phyloP scores from a whole-genome alignment of 2,888 invertebrate species.

The Sarcophaga caerulescens region DNA sequence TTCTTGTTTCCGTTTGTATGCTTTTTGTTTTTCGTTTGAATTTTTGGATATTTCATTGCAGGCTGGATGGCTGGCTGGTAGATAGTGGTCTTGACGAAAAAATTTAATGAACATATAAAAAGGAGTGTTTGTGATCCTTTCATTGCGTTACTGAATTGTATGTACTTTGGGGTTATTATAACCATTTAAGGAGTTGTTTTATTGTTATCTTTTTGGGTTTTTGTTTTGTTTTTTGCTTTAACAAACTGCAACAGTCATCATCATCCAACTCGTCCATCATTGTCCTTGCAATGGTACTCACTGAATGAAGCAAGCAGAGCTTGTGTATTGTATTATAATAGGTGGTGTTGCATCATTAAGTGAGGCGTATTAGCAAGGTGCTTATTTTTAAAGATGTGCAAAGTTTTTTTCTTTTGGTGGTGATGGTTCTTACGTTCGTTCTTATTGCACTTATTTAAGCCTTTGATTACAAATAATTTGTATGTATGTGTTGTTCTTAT shows the following conservation, averaged over 20 bases:
- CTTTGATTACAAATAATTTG: slow-evolving; percentile 63
- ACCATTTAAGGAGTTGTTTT: slow-evolving; percentile 63
- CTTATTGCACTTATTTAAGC: slow-evolving; percentile 9
- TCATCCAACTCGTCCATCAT: not conserved
- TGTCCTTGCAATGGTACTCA: slow-evolving; percentile 42
- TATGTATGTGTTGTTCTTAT: slow-evolving; percentile 12
- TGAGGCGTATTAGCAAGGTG: slow-evolving; percentile 68
- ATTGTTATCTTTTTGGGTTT: slow-evolving; percentile 46
- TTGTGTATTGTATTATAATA: not conserved
- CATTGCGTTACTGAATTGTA: slow-evolving; percentile 10
- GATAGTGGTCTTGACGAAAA: not conserved
- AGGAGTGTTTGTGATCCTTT: slow-evolving; percentile 40
- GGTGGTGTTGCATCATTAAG: slow-evolving; percentile 53
- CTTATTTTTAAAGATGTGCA: slow-evolving; percentile 66
- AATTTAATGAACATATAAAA: slow-evolving; percentile 15
- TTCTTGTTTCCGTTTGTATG: not conserved
- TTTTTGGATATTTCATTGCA: slow-evolving; percentile 39
- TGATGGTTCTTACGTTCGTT: not conserved
- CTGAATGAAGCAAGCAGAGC: not conserved
- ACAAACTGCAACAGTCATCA: slow-evolving; percentile 8
- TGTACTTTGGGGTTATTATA: slow-evolving; percentile 53
- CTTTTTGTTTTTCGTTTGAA: not conserved
- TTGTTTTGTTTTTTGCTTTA: not conserved
- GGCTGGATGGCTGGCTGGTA: not conserved
- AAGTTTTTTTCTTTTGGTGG: slow-evolving; percentile 44